Base-by-base conservation (phyloP, 2,888 invertebrate genomes). In the Athripsodes cinereus region DNA sequence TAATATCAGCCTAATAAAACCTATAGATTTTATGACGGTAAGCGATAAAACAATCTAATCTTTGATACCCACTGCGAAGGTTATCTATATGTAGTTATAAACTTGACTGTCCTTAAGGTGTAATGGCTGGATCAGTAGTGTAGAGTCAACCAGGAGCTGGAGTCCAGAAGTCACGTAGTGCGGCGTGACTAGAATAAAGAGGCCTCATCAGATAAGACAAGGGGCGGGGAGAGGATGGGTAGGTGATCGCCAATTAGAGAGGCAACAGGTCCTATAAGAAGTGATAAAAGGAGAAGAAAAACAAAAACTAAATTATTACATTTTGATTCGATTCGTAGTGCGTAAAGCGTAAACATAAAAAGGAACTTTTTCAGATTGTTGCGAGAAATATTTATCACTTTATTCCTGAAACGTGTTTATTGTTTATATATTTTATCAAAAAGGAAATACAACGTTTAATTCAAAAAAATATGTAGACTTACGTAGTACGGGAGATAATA, bases 121-220 rank as follows among this genome's bases (percentile, higher is more conserved):
- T 48, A 48, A 48, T 48, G 18, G 48, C 19, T 10, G 19, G 21
- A 19, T 48, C 48, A 20, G 3, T 34, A n/a, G 55, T n/a, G 40
- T 40, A 13, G 40, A 26, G 40, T 40, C 40, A 16, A 40, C n/a
- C 40, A 40, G 13, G 40, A 40, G 40, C 2, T 40, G 40, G 40
- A 40, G 40, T 26, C 26, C 40, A 48, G 20, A 13, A 40, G 56
- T 51, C 56, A 56, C 56, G 56, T 51, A 19, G 34, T 1, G 13
- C 35, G 19, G 21, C 56, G 56, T 56, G 56, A 49, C 50, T 20
- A 1, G 55, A 55, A 49, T 55, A 35, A 3, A 26, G 50, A 3
- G 6, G n/a, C 50, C 21, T 10, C 48, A 26, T 22, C 13, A 26
- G 22, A 18, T 26, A 50, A 21, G 50, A 22, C 50, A 16, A 50